phyloP scores from a whole-genome alignment of 2,797 vertebrate species.

The Enteromius radiatus region DNA sequence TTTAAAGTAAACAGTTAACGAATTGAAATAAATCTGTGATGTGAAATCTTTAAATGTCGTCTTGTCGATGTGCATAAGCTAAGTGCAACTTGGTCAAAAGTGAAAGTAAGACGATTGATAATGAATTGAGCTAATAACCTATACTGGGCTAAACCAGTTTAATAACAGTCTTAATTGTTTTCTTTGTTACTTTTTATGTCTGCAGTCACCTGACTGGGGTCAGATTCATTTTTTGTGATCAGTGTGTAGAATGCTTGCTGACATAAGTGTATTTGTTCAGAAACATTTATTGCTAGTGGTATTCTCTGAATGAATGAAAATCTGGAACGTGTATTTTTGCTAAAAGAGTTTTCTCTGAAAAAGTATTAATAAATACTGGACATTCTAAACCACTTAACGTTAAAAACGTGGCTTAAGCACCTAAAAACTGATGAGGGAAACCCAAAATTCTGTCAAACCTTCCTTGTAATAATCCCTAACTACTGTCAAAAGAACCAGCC shows the following conservation, averaged over 20 bases:
- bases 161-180: background rate
- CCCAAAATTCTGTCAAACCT: too few relatives aligned
- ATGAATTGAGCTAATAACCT: background rate
- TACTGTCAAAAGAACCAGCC: too few relatives aligned
- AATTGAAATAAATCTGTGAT: background rate
- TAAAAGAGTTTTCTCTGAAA: background rate
- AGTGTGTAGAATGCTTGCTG: background rate
- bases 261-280: background rate
- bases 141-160: background rate
- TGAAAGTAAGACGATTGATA: conserved; percentile 4
- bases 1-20: background rate
- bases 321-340: background rate
- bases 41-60: background rate
- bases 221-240: background rate
- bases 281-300: background rate
- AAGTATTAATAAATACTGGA: background rate
- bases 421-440: too few relatives aligned
- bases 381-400: too few relatives aligned
- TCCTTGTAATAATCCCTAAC: too few relatives aligned
- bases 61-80: background rate
- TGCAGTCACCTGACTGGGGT: background rate
- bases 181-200: background rate
- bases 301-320: background rate
- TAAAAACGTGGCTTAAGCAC: too few relatives aligned
- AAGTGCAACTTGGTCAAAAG: background rate